phyloP scores from a whole-genome alignment of 2,113 vertebrate species.

The Vanacampus margaritifer region DNA sequence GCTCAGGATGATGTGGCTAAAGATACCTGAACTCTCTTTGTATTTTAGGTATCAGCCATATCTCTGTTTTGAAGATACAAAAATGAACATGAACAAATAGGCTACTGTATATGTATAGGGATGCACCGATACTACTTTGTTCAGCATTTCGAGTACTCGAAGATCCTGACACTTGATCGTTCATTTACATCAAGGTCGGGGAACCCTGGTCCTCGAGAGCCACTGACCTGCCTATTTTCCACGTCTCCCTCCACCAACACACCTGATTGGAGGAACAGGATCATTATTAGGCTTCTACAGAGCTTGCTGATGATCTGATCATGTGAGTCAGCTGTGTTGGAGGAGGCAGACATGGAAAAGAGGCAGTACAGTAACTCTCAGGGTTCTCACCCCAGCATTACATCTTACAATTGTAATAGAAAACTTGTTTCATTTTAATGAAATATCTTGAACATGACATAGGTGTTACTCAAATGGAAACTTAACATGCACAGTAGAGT shows the following conservation, averaged over 20 bases:
- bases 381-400: neutral
- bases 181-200: neutral
- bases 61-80: neutral
- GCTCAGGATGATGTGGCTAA: constrained; percentile 32
- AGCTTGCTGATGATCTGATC: too few relatives aligned
- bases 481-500: too few relatives aligned
- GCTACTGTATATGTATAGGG: neutral
- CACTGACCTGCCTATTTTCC: too few relatives aligned
- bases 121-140: neutral
- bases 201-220: too few relatives aligned
- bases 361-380: too few relatives aligned
- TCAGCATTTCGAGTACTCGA: neutral
- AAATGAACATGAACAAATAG: neutral
- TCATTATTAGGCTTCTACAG: too few relatives aligned
- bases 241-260: too few relatives aligned
- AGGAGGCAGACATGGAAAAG: too few relatives aligned
- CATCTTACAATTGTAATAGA: neutral
- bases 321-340: too few relatives aligned
- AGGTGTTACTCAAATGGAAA: neutral
- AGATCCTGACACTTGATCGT: neutral
- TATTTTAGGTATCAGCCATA: neutral
- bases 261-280: too few relatives aligned
- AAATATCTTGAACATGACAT: neutral
- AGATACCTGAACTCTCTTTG: constrained; percentile 22
- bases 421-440: neutral